Evolutionary conservation across 1,140 invertebrate genomes (phyloP), one percentile per base, ranked within the genome.

Genomic region (Lethrus apterus): DNA sequence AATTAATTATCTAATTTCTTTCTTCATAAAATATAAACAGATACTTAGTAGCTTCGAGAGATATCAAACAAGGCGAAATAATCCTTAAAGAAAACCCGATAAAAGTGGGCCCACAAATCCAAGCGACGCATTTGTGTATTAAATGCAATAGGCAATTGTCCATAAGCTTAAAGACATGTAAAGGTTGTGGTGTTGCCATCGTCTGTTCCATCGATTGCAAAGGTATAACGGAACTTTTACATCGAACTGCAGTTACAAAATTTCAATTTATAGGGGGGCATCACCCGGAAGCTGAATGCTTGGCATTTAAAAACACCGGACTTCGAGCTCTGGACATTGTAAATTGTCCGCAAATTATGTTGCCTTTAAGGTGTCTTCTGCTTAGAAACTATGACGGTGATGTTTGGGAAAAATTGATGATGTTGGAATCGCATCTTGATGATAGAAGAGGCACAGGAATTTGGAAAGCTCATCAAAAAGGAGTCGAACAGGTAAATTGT

Each of bases 1-100:
- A n/a, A n/a, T n/a, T n/a, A n/a, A n/a, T n/a, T n/a, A n/a, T n/a
- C n/a, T n/a, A n/a, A n/a, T n/a, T n/a, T n/a, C n/a, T n/a, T n/a
- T n/a, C n/a, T n/a, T n/a, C n/a, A n/a, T n/a, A n/a, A n/a, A n/a
- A n/a, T n/a, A n/a, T n/a, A n/a, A n/a, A n/a, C 24, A 60, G 77
- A 36, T 74, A 78, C 60, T 64, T 84, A 52, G 64, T 76, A 2
- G 78, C 82, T 3, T 75, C 73, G 0, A 70, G 79, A 48, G 76
- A 81, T 54, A 77, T 86, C 5, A 73, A 76, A 52, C 67, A 70
- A 50, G 81, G 79, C 3, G 79, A 83, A 65, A 64, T 78, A 40
- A 78, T 86, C 23, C 55, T 84, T 2, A 72, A 70, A 36, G 80
- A 86, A 62, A 65, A 70, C 29, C 80, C 82, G 0, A 61, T 80